Evolutionary conservation across 2,113 vertebrate genomes (phyloP).

Genomic region (Pelmatolapia mariae): DNA sequence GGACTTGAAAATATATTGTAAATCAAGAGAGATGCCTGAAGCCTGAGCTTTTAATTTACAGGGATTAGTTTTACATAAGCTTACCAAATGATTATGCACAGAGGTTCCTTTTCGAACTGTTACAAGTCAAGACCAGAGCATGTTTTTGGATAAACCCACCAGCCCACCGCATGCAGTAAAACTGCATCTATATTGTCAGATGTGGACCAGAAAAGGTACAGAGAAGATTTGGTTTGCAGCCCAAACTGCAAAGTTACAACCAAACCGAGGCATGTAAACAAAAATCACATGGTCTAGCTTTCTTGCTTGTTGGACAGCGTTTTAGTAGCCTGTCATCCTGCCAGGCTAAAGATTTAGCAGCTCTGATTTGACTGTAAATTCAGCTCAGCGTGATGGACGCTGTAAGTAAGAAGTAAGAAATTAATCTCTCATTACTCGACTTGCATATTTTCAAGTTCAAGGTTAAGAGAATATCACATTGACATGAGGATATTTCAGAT

Average conservation of each 20-base stretch:
- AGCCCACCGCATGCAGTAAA: neutral
- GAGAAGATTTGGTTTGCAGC: neutral
- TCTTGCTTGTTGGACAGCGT: neutral
- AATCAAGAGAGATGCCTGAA: neutral
- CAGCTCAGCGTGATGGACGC: neutral
- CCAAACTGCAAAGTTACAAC: neutral
- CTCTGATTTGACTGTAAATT: neutral
- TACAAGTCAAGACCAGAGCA: neutral
- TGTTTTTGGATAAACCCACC: neutral
- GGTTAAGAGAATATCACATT: neutral
- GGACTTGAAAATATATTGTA: neutral
- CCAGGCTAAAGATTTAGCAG: conserved; percentile 37
- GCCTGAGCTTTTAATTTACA: neutral
- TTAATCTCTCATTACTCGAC: conserved; percentile 24
- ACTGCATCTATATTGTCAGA: neutral
- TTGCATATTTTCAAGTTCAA: neutral
- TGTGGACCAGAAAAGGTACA: neutral
- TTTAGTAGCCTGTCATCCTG: neutral
- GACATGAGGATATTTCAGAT: neutral
- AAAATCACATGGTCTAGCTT: neutral
- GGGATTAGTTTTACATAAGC: neutral
- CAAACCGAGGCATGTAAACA: neutral
- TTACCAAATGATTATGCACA: neutral
- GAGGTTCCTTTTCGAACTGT: neutral
- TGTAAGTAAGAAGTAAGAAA: neutral